Conservation (phyloP, 2,888 invertebrate genomes). For the Chelonus formosanus region DNA sequence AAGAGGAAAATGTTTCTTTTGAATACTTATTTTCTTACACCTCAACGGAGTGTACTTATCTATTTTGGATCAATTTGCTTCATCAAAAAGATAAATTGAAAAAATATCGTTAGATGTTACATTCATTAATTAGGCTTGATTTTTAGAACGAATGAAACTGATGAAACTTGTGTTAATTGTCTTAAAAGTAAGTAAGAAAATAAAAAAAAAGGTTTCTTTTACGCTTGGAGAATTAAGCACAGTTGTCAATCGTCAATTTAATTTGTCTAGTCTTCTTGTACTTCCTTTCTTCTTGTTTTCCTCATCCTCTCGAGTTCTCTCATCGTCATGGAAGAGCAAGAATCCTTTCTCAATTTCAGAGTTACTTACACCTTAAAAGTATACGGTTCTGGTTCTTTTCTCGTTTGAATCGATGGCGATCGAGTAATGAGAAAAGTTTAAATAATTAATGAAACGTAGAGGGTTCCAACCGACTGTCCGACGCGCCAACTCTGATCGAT, state of each 20-base stretch:
- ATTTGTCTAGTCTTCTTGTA: constrained; percentile 32
- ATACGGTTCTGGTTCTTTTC: constrained; percentile 12
- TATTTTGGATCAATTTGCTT: no score
- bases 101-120: constrained; percentile 25
- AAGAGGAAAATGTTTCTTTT: no score
- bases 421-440: constrained; percentile 45
- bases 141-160: background rate
- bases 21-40: no score
- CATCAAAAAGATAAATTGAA: constrained; percentile 19
- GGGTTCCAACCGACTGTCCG: constrained; percentile 30
- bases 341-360: constrained; percentile 22
- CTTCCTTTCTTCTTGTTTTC: constrained; percentile 18
- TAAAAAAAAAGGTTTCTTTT: constrained; percentile 14
- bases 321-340: background rate
- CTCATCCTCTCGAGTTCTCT: constrained; percentile 19
- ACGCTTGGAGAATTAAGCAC: constrained; percentile 18
- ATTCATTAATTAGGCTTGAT: constrained; percentile 23
- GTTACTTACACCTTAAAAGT: no score
- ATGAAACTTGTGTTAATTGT: constrained; percentile 4
- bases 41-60: no score
- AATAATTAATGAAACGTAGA: constrained; percentile 42
- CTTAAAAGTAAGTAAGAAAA: constrained; percentile 1
- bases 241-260: constrained; percentile 40
- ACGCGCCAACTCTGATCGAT: constrained; percentile 39
- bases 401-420: constrained; percentile 38